These are phyloP conservation scores for Euwallacea similis DNA, from an alignment of 1,140 invertebrate species.

Conservation along the genomic window DNA sequence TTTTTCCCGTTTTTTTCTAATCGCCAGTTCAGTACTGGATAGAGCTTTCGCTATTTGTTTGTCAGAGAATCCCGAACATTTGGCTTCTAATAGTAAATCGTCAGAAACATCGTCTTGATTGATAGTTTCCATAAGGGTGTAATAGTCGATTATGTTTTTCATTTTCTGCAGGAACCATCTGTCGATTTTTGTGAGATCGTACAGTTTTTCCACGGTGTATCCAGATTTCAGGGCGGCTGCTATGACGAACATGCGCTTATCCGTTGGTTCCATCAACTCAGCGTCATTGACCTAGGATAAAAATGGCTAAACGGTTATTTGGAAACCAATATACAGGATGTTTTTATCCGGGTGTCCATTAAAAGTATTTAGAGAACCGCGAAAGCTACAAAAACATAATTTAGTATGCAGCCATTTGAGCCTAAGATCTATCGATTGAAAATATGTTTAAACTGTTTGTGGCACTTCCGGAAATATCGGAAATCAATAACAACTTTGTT, in stretches of 20 bases:
- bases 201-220: slow-evolving; percentile 81
- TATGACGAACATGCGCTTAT: slow-evolving; percentile 95
- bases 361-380: too few relatives aligned
- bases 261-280: slow-evolving; percentile 90
- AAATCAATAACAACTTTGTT: too few relatives aligned
- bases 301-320: too few relatives aligned
- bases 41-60: slow-evolving; percentile 90
- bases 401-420: too few relatives aligned
- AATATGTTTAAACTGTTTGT: too few relatives aligned
- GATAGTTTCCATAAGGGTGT: slow-evolving; percentile 65
- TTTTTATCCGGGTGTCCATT: too few relatives aligned
- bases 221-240: slow-evolving; percentile 85
- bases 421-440: too few relatives aligned
- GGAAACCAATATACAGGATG: too few relatives aligned
- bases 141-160: slow-evolving; percentile 85
- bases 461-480: too few relatives aligned
- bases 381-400: too few relatives aligned
- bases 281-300: slow-evolving; percentile 67
- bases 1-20: slow-evolving; percentile 75
- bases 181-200: slow-evolving; percentile 96
- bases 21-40: slow-evolving; percentile 82
- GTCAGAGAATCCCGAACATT: slow-evolving; percentile 96
- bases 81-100: slow-evolving; percentile 75
- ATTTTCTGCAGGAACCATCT: slow-evolving; percentile 96
- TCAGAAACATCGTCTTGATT: slow-evolving; percentile 62